Evolutionary conservation across 2,113 vertebrate species (phyloP).

Genomic region (Poeciliopsis prolifica): DNA sequence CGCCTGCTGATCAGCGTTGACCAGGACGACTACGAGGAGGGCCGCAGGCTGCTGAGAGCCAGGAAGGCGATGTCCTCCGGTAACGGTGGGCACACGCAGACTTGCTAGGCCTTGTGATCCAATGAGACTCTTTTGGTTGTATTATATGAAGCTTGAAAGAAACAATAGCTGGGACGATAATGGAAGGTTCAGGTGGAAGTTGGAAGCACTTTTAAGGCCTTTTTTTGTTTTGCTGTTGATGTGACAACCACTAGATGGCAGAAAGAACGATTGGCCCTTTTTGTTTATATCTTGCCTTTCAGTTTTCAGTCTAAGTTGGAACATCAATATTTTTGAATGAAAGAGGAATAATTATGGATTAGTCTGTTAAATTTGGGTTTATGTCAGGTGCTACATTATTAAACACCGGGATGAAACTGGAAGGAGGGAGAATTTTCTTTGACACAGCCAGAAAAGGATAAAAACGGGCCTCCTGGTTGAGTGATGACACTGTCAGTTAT

Average conservation of each 20-base stretch:
- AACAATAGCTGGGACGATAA: background rate
- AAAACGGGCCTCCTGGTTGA: constrained; percentile 15
- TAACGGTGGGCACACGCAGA: constrained; percentile 28
- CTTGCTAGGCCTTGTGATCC: constrained; percentile 18
- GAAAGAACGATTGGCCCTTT: constrained; percentile 53
- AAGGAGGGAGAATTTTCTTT: constrained; percentile 25
- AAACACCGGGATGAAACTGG: constrained; percentile 15
- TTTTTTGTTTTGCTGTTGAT: constrained; percentile 39
- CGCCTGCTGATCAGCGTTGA: constrained; percentile 91
- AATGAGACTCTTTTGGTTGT: constrained; percentile 23
- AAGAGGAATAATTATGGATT: constrained; percentile 11
- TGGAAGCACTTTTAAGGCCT: constrained; percentile 22
- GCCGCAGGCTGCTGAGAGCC: constrained; percentile 78
- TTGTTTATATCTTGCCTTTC: constrained; percentile 17
- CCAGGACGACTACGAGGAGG: constrained; percentile 91
- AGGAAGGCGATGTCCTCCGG: constrained; percentile 1
- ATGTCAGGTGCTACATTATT: constrained; percentile 58
- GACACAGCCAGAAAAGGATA: constrained; percentile 19
- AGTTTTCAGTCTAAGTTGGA: constrained; percentile 28
- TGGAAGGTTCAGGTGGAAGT: background rate
- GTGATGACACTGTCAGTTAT: constrained; percentile 8
- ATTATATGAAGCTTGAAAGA: constrained; percentile 4
- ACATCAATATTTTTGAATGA: constrained; percentile 13
- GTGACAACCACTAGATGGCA: constrained; percentile 68
- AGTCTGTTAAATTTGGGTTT: constrained; percentile 39